Evolutionary conservation across 2,113 vertebrate species (phyloP), one percentile per base, ranked within the genome.

Genomic region (Gopherus flavomarginatus): DNA sequence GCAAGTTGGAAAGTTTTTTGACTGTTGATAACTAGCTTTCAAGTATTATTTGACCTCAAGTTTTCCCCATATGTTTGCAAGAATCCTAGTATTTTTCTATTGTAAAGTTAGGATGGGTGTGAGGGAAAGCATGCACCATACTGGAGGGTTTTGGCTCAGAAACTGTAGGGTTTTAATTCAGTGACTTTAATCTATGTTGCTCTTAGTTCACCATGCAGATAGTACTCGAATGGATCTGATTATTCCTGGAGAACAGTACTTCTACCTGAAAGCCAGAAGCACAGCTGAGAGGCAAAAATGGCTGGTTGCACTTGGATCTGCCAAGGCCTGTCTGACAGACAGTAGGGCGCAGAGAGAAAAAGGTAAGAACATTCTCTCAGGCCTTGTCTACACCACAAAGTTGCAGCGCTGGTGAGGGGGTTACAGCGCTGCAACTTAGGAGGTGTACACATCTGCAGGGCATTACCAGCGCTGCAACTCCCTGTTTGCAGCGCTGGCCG

Each of bases 241-340:
- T 88, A 99, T 99, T 96, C 99, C 99, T 47, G 99, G 99, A 93
- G 99, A 99, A 81, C 99, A 99, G 91, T 99, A 99, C 97, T 99
- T 99, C 98, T 99, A 99, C 97, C 98, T 99, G 98, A 99, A 99
- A 96, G 99, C 99, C 97, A 99, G 99, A 96, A 99, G 99, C 86
- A 99, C 99, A 89, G 99, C 99, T 69, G 99, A 99, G 97, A 99
- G 99, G 95, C 99, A 99, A 88, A 99, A 99, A 96, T 99, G 99
- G 99, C 97, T 99, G 93, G 99, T 99, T 93, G 99, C 99, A 1
- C 98, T 99, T 90, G 99, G 99, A 85, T 99, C 99, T 52, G 99
- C 99, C 86, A 99, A 99, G 98, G 99, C 99, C 93, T 99, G 99
- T 86, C 98, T 99, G 87, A 99, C 99, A 5, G 99, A 99, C 96